Conservation (phyloP, 1,140 invertebrate genomes). For the Archivesica marissinica region DNA sequence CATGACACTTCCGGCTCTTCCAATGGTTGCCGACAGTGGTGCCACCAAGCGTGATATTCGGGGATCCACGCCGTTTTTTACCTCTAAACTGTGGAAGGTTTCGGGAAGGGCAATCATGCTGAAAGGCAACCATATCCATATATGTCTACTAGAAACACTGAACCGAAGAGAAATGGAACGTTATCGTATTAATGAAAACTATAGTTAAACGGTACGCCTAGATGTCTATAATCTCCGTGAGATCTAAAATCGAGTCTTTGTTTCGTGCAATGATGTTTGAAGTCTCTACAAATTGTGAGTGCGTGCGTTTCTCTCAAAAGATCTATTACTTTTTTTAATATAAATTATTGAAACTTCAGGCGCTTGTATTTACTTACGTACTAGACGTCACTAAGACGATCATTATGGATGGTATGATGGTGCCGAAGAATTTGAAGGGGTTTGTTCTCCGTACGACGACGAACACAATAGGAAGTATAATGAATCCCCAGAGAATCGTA, state of each 20-base stretch:
- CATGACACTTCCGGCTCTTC: neutral
- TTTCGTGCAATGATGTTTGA: too few species aligned
- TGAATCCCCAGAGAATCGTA: conserved; percentile 93
- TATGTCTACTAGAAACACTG: too few species aligned
- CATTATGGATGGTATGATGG: conserved; percentile 92
- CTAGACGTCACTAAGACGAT: conserved; percentile 97
- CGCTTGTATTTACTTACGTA: too few species aligned
- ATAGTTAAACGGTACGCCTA: too few species aligned
- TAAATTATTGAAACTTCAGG: too few species aligned
- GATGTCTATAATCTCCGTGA: too few species aligned
- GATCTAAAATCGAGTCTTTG: too few species aligned
- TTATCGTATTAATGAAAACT: too few species aligned
- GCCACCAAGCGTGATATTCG: conserved; percentile 36
- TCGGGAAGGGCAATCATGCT: conserved; percentile 27
- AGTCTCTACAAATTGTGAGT: too few species aligned
- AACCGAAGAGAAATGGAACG: too few species aligned
- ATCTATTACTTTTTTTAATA: too few species aligned
- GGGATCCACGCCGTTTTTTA: neutral
- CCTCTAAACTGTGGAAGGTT: conserved; percentile 24
- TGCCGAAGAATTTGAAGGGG: conserved; percentile 94
- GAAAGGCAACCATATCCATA: conserved; percentile 47
- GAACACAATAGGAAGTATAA: conserved; percentile 93
- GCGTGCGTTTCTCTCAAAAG: too few species aligned
- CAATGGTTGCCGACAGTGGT: conserved; percentile 30
- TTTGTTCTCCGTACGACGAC: conserved; percentile 93